Base-by-base conservation (phyloP, 2,888 invertebrate genomes). In the Therioaphis trifolii region DNA sequence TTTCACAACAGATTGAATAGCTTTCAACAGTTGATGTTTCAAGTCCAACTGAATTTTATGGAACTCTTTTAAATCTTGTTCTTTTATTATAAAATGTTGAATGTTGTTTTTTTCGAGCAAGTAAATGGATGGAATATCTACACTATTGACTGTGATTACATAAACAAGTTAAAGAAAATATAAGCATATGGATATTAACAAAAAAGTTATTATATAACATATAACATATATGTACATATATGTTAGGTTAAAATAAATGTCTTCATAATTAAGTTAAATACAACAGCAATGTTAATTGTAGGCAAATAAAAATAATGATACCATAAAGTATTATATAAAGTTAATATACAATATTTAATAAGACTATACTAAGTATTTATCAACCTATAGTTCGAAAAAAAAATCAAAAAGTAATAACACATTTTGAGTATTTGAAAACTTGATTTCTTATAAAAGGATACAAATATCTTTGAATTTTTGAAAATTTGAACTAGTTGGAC, bases 401-500 rank as follows among this genome's bases (percentile, higher is more conserved):
- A n/a, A n/a, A n/a, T n/a, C n/a, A n/a, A n/a, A n/a, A n/a, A n/a
- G n/a, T n/a, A n/a, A n/a, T n/a, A n/a, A n/a, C 1, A 18, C 18
- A 55, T 55, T 21, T 55, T n/a, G 1, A n/a, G 55, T 55, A 55
- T 9, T 55, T 18, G 1, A 4, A 18, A 21, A n/a, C 21, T n/a
- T n/a, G 21, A 55, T n/a, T 12, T 9, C 9, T 55, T 24, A 71
- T 46, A 76, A 76, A 76, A 76, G 76, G 76, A 76, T 76, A 76
- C 76, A 76, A n/a, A 76, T 76, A 7, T 24, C 46, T 61, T 76
- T 46, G 7, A 76, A 76, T 1, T 76, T 76, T 24, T 18, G 40
- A 43, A 76, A 76, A 21, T 61, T 76, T 15, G 43, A 27, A 24
- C 61, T 46, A 11, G 18, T 9, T 27, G 76, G 76, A 76, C 61